phyloP scores from a whole-genome alignment of 1,140 invertebrate genomes.

The Brachionus paranguensis region DNA sequence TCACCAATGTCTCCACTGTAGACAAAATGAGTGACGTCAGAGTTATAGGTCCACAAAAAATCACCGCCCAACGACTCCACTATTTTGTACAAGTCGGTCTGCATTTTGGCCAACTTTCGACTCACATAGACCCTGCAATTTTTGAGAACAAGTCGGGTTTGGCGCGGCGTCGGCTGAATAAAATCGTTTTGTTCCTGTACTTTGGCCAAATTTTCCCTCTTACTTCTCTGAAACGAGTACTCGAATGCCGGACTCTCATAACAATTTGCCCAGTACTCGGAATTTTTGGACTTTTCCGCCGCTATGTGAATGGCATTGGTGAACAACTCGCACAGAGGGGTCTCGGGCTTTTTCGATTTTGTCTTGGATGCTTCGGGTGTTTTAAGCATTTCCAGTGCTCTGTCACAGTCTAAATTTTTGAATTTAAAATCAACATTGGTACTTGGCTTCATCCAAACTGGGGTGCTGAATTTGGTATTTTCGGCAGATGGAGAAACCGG shows the following conservation, averaged over 20 bases:
- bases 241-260: conserved; percentile 26
- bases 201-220: not conserved
- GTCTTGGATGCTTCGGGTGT: not conserved
- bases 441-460: conserved; percentile 9
- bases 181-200: not conserved
- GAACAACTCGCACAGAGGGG: conserved; percentile 16
- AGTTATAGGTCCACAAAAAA: conserved; percentile 24
- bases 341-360: conserved; percentile 19
- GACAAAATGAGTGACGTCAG: conserved; percentile 30
- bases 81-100: conserved; percentile 16
- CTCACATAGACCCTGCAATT: conserved; percentile 7
- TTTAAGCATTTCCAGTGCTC: conserved; percentile 33
- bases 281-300: conserved; percentile 13
- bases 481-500: not conserved
- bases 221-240: conserved; percentile 25
- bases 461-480: conserved; percentile 16
- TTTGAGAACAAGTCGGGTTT: not conserved
- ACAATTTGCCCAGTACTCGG: conserved; percentile 5
- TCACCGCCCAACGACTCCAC: conserved; percentile 26
- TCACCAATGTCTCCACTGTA: conserved; percentile 24
- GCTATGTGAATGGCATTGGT: conserved; percentile 37
- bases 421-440: not conserved
- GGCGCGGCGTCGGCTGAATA: not conserved
- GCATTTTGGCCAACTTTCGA: conserved; percentile 22
- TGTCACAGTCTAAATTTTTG: conserved; percentile 34